A percentile compares a stretch with the other conserved stretches of the same genome.
Evolutionary conservation across 2,888 invertebrate species (phyloP).

Genomic region (Drosophila acutilabella): DNA sequence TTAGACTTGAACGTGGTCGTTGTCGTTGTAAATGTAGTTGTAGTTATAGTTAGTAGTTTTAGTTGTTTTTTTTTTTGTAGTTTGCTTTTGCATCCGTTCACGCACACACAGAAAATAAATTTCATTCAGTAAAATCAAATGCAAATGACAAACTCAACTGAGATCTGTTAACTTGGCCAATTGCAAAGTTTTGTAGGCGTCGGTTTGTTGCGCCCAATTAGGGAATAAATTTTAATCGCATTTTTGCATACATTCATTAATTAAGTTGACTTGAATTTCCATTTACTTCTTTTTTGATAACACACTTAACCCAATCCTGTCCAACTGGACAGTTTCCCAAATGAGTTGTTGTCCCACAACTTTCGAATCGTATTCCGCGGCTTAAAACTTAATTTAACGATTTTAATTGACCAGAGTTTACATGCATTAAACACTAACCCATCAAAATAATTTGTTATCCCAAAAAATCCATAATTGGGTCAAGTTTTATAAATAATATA

Average conservation of each 20-base stretch:
- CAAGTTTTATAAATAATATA: neutral
- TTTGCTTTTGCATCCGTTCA: slow-evolving; percentile 38
- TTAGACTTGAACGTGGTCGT: slow-evolving; percentile 51
- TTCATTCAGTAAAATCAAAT: slow-evolving; percentile 58
- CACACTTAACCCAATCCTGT: slow-evolving; percentile 39
- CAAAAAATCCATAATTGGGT: slow-evolving; percentile 6
- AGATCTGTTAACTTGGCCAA: slow-evolving; percentile 71
- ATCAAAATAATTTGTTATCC: no score
- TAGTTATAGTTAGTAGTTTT: slow-evolving; percentile 13
- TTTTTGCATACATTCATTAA: slow-evolving; percentile 70
- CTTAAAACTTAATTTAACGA: slow-evolving; percentile 36
- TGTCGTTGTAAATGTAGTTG: neutral
- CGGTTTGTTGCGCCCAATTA: slow-evolving; percentile 61
- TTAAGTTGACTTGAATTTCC: slow-evolving; percentile 50
- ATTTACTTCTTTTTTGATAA: slow-evolving; percentile 39
- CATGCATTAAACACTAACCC: no score
- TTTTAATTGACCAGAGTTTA: slow-evolving; percentile 28
- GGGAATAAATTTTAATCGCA: slow-evolving; percentile 51
- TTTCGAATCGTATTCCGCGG: slow-evolving; percentile 60
- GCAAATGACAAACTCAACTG: slow-evolving; percentile 47
- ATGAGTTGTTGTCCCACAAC: slow-evolving; percentile 62
- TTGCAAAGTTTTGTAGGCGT: slow-evolving; percentile 65
- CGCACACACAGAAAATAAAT: slow-evolving; percentile 21
- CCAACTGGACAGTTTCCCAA: slow-evolving; percentile 16
- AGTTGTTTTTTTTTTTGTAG: slow-evolving; percentile 5